Evolutionary conservation across 2,888 invertebrate species (phyloP), one percentile per base, ranked within the genome.

Genomic region (Miltochrista miniata): DNA sequence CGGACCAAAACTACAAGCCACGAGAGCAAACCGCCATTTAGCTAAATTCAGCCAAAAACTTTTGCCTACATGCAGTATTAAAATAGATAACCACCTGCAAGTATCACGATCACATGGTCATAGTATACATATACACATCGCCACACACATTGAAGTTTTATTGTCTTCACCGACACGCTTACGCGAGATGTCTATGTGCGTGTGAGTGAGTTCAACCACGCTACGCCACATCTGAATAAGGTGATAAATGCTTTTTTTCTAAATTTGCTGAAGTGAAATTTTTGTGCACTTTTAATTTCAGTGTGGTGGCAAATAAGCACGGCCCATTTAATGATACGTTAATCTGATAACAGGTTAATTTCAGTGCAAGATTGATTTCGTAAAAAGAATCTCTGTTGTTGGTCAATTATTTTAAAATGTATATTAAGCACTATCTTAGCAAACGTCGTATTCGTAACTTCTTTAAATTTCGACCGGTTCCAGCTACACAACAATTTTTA

Each of bases 121-220:
- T 48, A 48, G 64, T 77, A 73, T 64, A 70, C 54, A 61, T 72
- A 71, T 74, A 79, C 72, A 72, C 68, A 63, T 43, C 61, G 60
- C 65, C 75, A 50, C 79, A 79, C 74, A 77, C 80, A 53, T 15
- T n/a, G 31, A 33, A 52, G 51, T 65, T 74, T 79, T 74, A 82
- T 81, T 81, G 82, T 82, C 76, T 80, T 74, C 72, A 72, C 68
- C 59, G 67, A 74, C 68, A 67, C 71, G 50, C 50, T 44, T 50
- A 57, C 51, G 50, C 41, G 40, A 45, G 61, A 47, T 33, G 29
- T 11, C 33, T 15, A 48, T 12, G 50, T 9, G 43, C 60, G 81
- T 81, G 80, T 81, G 83, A 2, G 83, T 78, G 82, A 74, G 84
- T 83, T 82, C 83, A 81, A 76, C 76, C 54, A 77, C 71, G 76